phyloP scores from a whole-genome alignment of 1,140 invertebrate genomes.

The Calliopsis andreniformis region DNA sequence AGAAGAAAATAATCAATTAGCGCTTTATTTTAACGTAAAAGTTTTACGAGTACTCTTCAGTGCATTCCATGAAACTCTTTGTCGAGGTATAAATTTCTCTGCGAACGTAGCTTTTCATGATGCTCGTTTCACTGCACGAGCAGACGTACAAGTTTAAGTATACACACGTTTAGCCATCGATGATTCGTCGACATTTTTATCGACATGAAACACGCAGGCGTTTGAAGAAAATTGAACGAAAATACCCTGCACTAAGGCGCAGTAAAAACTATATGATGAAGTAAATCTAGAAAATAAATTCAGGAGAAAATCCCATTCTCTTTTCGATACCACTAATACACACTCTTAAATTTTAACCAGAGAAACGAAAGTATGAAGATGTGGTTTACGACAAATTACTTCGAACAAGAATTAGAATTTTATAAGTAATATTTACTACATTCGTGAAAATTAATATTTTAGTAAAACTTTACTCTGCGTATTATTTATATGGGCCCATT shows the following conservation, averaged over 20 bases:
- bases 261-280: not conserved
- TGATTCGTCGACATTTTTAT: not conserved
- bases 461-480: no score
- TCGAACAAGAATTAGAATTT: no score
- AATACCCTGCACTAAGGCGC: not conserved
- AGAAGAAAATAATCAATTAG: slow-evolving; percentile 33
- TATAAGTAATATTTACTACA: no score
- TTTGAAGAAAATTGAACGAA: not conserved
- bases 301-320: no score
- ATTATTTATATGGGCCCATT: no score
- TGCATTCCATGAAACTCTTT: not conserved
- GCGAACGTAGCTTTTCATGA: not conserved
- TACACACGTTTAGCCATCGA: not conserved
- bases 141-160: not conserved
- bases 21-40: slow-evolving; percentile 1
- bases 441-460: no score
- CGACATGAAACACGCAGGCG: not conserved
- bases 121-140: not conserved
- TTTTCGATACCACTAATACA: no score
- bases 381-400: no score
- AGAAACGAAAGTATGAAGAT: no score
- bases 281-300: no score
- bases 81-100: slow-evolving; percentile 17
- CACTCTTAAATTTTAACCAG: no score
- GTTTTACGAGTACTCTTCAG: slow-evolving; percentile 5